Base-by-base conservation (phyloP, 2,888 invertebrate genomes). In the Geotrupes spiniger region DNA sequence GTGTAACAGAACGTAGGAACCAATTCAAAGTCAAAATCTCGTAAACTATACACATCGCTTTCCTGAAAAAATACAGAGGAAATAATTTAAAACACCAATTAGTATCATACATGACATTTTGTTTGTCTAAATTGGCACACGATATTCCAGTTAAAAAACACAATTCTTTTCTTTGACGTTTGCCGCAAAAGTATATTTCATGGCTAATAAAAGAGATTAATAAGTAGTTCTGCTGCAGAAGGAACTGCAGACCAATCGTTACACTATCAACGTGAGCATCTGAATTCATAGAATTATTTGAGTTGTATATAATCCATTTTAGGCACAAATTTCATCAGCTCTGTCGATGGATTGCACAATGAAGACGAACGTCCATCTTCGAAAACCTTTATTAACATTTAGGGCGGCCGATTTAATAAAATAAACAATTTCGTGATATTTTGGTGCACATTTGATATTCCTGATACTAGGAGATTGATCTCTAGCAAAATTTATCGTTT, bases 21-120 rank as follows among this genome's bases (percentile, higher is more conserved):
- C 98, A 99, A 70, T 96, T 96, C 59, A 97, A 77, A 0, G 95
- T 94, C 80, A 94, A 92, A 79, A 96, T 85, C 1, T 93, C 89
- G 72, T 89, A 85, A 62, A 94, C 89, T 51, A 93, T 74, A 65
- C 92, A 83, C 26, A 86, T 86, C 40, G 88, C 87, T 46, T 87
- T 83, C 16, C 88, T 69, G 37, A 43, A 56, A 51, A n/a, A 50
- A 87, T 70, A 77, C 1, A 97, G 76, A 1, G 94, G 89, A 50
- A 92, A 88, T 55, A n/a, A n/a, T n/a, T n/a, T n/a, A n/a, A n/a
- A n/a, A n/a, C n/a, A n/a, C n/a, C n/a, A n/a, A n/a, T n/a, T n/a
- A n/a, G n/a, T n/a, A n/a, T n/a, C n/a, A n/a, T 89, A 87, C 87
- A 97, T 91, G 33, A 8, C 8, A 8, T 8, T 27, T 8, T n/a